These are phyloP conservation scores for Meandrusa payeni DNA, from an alignment of 2,888 invertebrate species.

Conservation along the genomic window DNA sequence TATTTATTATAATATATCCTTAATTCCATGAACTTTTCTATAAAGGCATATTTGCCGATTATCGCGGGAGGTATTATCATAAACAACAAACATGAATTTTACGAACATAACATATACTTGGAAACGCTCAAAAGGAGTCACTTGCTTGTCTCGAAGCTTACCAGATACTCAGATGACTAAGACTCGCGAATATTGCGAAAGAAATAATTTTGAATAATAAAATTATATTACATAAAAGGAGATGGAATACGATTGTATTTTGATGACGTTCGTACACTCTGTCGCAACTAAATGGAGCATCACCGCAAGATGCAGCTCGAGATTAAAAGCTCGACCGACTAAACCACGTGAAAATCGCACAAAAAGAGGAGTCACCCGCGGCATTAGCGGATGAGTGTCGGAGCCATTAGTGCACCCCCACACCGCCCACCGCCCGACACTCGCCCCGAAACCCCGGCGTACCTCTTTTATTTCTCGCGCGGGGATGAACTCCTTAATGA, in stretches of 20 bases:
- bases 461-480: conserved; percentile 80
- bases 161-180: too few species aligned
- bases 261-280: conserved; percentile 8
- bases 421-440: conserved; percentile 37
- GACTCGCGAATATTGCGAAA: too few species aligned
- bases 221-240: background rate
- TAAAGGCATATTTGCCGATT: too few species aligned
- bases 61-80: too few species aligned
- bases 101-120: too few species aligned
- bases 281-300: conserved; percentile 59
- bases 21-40: too few species aligned
- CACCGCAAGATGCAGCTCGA: conserved; percentile 69
- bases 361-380: conserved; percentile 80
- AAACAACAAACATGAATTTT: too few species aligned
- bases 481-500: conserved; percentile 81
- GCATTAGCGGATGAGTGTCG: conserved; percentile 81
- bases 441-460: conserved; percentile 59
- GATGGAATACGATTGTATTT: background rate
- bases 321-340: conserved; percentile 78
- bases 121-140: too few species aligned
- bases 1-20: too few species aligned
- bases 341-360: conserved; percentile 80
- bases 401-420: conserved; percentile 71
- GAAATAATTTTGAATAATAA: conserved; percentile 10
- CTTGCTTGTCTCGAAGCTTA: too few species aligned